Base-by-base conservation (phyloP, 2,797 vertebrate species). In the Aplochiton taeniatus region DNA sequence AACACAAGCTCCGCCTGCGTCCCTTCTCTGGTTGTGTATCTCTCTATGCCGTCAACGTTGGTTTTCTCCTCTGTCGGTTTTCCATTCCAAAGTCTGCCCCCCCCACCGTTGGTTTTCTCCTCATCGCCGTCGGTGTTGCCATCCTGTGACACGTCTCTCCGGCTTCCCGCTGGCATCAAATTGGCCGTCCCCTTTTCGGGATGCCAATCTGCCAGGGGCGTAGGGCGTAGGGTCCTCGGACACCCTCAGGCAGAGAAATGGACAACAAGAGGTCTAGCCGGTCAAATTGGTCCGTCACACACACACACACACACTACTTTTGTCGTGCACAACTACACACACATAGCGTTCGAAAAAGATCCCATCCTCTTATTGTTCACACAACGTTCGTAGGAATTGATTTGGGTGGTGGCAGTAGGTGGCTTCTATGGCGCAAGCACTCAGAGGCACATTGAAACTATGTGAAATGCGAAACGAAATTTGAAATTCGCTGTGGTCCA, bases 111-210 rank as follows among this genome's bases (percentile, higher is more conserved):
- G 69, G 17, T 48, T 41, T 45, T 50, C 48, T 31, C 31, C 12
- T 72, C 88, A 89, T 90, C 4, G 86, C 84, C 74, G 88, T 83
- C 90, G 78, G 83, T 92, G 91, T 93, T 85, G n/a, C 91, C 91
- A 86, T 87, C 65, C 61, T 75, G 79, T 87, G 81, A 41, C 90
- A 79, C 72, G 81, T 94, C 89, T 92, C 69, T 80, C 87, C 73
- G 91, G 87, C 89, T 87, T 88, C 72, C 79, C 56, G 81, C 84
- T 92, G 85, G 80, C 86, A 86, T 65, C 8, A 72, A 88, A 89
- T 89, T 90, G 89, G 86, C 69, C 79, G 85, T 91, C 90, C 86
- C 52, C 59, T 55, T 54, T 70, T 73, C 70, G 75, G 89, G 87
- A 90, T 81, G 84, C 89, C 90, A 90, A 81, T 90, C 86, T 88